Evolutionary conservation across 2,797 vertebrate species (phyloP), one percentile per base, ranked within the genome.

Genomic region (Melanotaenia parkinsoni): DNA sequence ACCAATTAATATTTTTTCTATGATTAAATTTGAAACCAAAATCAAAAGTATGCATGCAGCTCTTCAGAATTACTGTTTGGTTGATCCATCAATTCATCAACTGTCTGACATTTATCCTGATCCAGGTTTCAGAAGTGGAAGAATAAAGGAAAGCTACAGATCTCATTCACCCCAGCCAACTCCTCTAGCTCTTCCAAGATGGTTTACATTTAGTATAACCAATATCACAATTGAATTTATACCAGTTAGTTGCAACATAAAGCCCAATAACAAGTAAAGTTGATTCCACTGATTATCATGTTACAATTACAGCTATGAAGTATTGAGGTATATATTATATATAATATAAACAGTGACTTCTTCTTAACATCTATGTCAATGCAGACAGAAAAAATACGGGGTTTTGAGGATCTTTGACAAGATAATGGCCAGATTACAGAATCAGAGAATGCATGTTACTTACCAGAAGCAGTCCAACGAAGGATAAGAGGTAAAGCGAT

Each of bases 1-100:
- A 62, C 18, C 16, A 45, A 63, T 75, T 61, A 66, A 12, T 65
- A 38, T 24, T 53, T 58, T 30, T 53, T 40, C 14, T 8, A 1
- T 58, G 70, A 79, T 45, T 6, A 18, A 45, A 45, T 45, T 45
- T 45, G 16, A 18, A 1, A 6, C 12, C 24, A 16, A 28, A 54
- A 13, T 54, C 22, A 5, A 4, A 54, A 13, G 13, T 13, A 20
- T 14, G 24, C 12, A 53, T 54, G 11, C 12, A 28, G 13, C 10
- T 26, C 22, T 53, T 26, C 10, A 24, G 11, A 24, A 11, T 53
- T 4, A 26, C 2, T 1, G 2, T 26, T 53, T 26, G 51, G 22
- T 53, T 53, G 26, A 12, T 53, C 51, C 11, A 26, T 53, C 0
- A 13, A 26, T 24, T 22, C 5, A 51, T 53, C 50, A 22, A 13